Evolutionary conservation across 2,113 vertebrate genomes (phyloP), one percentile per base, ranked within the genome.

Genomic region (Pomatorhinus ruficollis): DNA sequence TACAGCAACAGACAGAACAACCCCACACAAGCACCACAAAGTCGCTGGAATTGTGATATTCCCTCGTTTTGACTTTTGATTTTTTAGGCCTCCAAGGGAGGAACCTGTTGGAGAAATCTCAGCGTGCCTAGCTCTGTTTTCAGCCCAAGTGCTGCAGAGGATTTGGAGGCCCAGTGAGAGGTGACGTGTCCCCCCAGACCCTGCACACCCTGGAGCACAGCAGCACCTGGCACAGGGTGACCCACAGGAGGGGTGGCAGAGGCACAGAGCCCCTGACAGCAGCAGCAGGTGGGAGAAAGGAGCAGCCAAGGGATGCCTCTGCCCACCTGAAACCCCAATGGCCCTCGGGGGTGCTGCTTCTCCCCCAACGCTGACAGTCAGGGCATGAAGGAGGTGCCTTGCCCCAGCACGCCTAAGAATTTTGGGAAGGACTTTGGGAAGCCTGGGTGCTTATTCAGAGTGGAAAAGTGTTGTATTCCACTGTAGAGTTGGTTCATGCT

Each of bases 371-470:
- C 40, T 9, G 15, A 20, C 75, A 42, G 42, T 44, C 42, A 22
- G 13, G 23, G 8, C 13, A 21, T 21, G 19, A 33, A 80, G 57
- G 42, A 84, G 17, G 3, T 42, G 45, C 28, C 27, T 17, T 0
- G 1, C 11, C 40, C 25, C 6, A 45, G 52, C 50, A 65, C 14
- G 3, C 6, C 22, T 31, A 6, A 15, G 19, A 31, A 31, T 24
- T 52, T 50, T 11, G 6, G 7, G 6, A 15, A 39, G 37, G 11
- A 17, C 3, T 25, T 6, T 33, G 52, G 53, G 40, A 74, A 87
- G 54, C 8, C 28, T 40, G 56, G 47, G 7, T 6, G 12, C 0
- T 1, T 6, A 1, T 0, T 0, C 4, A 39, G 33, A 1, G 15
- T 6, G 47, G 45, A 3, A 49, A 56, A 56, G 11, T n/a, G n/a